Evolutionary conservation across 2,888 invertebrate genomes (phyloP), one percentile per base, ranked within the genome.

Genomic region (Adela reaumurella): DNA sequence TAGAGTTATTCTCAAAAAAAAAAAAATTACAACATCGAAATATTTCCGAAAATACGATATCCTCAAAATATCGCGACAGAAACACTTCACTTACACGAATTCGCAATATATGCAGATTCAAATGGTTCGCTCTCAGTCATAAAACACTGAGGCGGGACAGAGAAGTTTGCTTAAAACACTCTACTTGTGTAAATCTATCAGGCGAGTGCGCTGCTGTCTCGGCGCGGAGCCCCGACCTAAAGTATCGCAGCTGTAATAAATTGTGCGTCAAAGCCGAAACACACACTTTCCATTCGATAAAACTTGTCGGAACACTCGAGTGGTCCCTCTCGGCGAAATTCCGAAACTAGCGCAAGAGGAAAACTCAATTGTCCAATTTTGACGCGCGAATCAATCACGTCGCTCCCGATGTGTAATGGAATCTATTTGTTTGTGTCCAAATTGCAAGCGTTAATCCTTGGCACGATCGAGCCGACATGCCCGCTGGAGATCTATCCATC

Each of bases 371-470:
- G 60, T 59, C 53, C 52, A 57, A 54, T 61, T 61, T 62, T 60
- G 62, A 67, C 62, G 59, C 55, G 53, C 50, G 58, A 67, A 74
- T 77, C 70, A 64, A 72, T 76, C 72, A 69, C 59, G 56, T 55
- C 56, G 24, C 47, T 35, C 59, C 62, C 46, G 62, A 65, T 71
- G 62, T 67, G 65, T 70, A 73, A 72, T 73, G 62, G 66, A 62
- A 58, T 60, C 68, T 67, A 74, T 77, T 72, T 70, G 68, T 77
- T 65, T 58, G 55, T 64, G 71, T 72, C 74, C 59, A 58, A 63
- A 65, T 64, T 74, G 71, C 71, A 74, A 60, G 64, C 59, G 61
- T 62, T 76, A 76, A 76, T 73, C 76, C 74, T 72, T 74, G 74
- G 74, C 74, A 71, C 67, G 61, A 63, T 61, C 63, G 64, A 62